Evolutionary conservation across 2,113 vertebrate species (phyloP), one percentile per base, ranked within the genome.

Genomic region (Hepsetus odoe): DNA sequence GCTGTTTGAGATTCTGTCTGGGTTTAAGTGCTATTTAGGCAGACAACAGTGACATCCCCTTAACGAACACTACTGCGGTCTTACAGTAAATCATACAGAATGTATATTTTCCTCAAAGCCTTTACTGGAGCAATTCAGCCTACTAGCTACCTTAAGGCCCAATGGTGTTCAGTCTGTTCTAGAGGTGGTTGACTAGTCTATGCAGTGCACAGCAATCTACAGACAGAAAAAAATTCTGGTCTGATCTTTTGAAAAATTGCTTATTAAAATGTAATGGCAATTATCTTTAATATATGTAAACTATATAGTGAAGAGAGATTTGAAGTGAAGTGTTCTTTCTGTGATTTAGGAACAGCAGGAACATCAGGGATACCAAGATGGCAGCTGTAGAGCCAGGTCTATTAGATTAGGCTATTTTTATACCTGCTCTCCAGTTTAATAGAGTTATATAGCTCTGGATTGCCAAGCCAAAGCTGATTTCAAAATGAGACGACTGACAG

Each of bases 351-450:
- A 83, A 59, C 53, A 20, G 42, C 30, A 71, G 68, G 49, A 58
- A 28, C 72, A 82, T 72, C 70, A 77, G 61, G 62, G 72, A 72
- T n/a, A 74, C 30, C 14, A 72, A 46, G 68, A 74, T 77, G 55
- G 61, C 51, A 75, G 80, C 30, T 30, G 55, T 65, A 28, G 32
- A 83, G 74, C 56, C 74, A 77, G 58, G 72, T 24, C 70, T 72
- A 87, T 87, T 87, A 85, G 76, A 80, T 85, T 79, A 85, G 65
- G 72, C 69, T 87, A 81, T 85, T 85, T 85, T 83, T 84, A 84
- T 85, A 84, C 70, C 80, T 83, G 80, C 75, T 73, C 80, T 51
- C 61, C 55, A 74, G 59, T 75, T 87, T 85, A 85, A 83, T 87
- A 73, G 65, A 80, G 62, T 85, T 87, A 85, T 64, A 71, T 46